Base-by-base conservation (phyloP, 1,140 invertebrate genomes). In the Charaxes varanes region DNA sequence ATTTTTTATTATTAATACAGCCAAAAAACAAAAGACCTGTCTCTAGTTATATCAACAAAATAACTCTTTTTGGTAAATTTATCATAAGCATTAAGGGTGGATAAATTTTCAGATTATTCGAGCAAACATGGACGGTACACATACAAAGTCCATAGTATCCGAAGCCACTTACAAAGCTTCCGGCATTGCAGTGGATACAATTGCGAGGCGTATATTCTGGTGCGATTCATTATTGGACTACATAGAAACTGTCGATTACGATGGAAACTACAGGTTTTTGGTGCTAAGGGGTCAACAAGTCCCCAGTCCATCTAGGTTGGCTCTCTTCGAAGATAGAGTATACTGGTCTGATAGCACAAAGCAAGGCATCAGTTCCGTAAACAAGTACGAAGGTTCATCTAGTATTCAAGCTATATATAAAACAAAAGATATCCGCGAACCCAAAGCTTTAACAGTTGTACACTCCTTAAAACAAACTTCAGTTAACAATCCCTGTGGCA, bases 291-390 rank as follows among this genome's bases (percentile, higher is more conserved):
- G 96, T 10, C 90, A 93, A 33, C 88, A 92, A 33, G 94, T 97
- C 0, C 96, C 96, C 1, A 93, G 94, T 8, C 94, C 96, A 0
- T 91, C 93, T 0, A 86, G 94, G 12, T 64, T 98, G 3, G 90
- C 95, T 0, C 70, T 97, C 0, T 98, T 97, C 79, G 96, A 98
- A 79, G 94, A 96, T 63, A 86, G 92, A 17, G 88, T 99, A 1
- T 99, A 91, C 77, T 99, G 96, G 95, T 97, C 97, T 0, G 98
- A 99, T 66, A 91, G 90, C 45, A 99, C 96, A 0, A 96, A 97
- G 61, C 95, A 99, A 71, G 96, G 95, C 1, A 90, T 99, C 2
- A 90, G 98, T 83, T 92, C 91, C 1, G 92, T 97, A 0, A 93
- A 96, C 59, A 98, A 99, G 72, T 98, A 90, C 59, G 89, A 92